phyloP scores from a whole-genome alignment of 2,888 invertebrate species.

The Lasius platythorax region DNA sequence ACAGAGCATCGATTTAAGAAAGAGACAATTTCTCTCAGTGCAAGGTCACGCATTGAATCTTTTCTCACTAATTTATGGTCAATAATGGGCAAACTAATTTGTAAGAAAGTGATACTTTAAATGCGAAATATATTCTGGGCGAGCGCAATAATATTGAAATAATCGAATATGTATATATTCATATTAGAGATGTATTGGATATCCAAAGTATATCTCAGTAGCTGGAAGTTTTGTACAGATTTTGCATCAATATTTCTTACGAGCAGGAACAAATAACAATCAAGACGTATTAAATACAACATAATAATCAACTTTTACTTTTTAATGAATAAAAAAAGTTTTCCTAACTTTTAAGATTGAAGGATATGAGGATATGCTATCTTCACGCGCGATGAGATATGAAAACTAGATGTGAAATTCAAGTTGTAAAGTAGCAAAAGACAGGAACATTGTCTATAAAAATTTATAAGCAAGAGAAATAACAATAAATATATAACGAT shows the following conservation, averaged over 20 bases:
- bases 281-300: not conserved
- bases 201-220: slow-evolving; percentile 3
- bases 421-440: not conserved
- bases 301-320: not conserved
- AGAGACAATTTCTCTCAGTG: not conserved
- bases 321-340: not conserved
- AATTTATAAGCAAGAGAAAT: not conserved
- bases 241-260: not conserved
- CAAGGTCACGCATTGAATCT: slow-evolving; percentile 10
- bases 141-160: slow-evolving; percentile 64
- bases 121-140: slow-evolving; percentile 59
- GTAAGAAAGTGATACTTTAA: slow-evolving; percentile 52
- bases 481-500: not conserved
- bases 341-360: not conserved
- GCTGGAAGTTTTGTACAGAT: not conserved
- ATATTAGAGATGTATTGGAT: slow-evolving; percentile 27
- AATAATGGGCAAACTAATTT: slow-evolving; percentile 55
- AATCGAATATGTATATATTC: slow-evolving; percentile 28
- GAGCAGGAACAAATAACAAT: not conserved
- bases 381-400: not conserved
- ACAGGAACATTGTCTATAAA: not conserved
- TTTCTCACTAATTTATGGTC: slow-evolving; percentile 38
- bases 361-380: not conserved
- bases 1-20: not conserved
- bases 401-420: not conserved